Evolutionary conservation across 1,140 invertebrate species (phyloP), one percentile per base, ranked within the genome.

Genomic region (Pogonomyrmex barbatus): DNA sequence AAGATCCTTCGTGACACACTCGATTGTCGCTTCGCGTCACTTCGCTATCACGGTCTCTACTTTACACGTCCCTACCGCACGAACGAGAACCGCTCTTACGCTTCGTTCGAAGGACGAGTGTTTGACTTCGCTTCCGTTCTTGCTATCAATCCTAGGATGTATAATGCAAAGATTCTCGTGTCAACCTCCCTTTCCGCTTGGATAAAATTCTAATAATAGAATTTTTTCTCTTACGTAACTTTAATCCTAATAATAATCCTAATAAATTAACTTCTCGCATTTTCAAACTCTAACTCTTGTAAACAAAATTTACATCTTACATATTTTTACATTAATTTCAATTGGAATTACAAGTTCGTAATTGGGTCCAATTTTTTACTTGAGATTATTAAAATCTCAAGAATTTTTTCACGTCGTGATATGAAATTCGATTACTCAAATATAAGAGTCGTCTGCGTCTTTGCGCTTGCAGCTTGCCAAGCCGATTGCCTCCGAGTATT

Each of bases 121-220:
- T 73, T 82, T 82, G 30, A 45, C 67, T 73, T 82, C 3, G 67
- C 54, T 45, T 82, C 79, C 73, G 79, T 71, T 58, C 17, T 82
- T 58, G 10, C 52, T 45, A 58, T 82, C 52, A 30, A 73, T 56
- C 5, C 17, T 36, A 45, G 39, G n/a, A 82, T 71, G 9, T 39
- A 45, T 5, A n/a, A 82, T 24, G 17, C 9, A 50, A n/a, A 24
- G 60, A 36, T 6, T 36, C n/a, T 54, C 10, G 33, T 6, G n/a
- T 4, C 5, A 42, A 30, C 10, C 52, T 45, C 8, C 24, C 39
- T 77, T 77, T 17, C 0, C 6, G 8, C 10, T 62, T 5, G 0
- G 42, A 10, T 36, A 42, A 65, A 42, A 67, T 42, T 67, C 6
- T 33, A n/a, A 1, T 6, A 1, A 12, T 14, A 63, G 4, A 3